Evolutionary conservation across 1,140 invertebrate species (phyloP).

Genomic region (Mylabris phalerata): DNA sequence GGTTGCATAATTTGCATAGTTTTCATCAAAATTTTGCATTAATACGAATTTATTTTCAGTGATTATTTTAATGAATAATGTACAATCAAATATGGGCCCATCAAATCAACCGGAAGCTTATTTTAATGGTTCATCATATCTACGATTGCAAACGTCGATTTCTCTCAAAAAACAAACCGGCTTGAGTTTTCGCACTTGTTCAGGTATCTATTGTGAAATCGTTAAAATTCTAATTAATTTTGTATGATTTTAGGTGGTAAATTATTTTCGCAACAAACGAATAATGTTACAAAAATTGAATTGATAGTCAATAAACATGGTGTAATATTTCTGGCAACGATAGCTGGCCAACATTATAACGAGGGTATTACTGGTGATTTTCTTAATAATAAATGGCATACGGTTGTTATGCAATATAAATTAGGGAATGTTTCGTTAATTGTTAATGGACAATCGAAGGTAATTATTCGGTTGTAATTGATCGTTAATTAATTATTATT

Average conservation of each 20-base stretch:
- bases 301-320: slow-evolving; percentile 59
- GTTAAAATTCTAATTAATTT: too few species aligned
- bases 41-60: too few species aligned
- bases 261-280: slow-evolving; percentile 63
- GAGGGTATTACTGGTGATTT: slow-evolving; percentile 57
- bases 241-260: slow-evolving; percentile 50
- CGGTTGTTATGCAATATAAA: slow-evolving; percentile 58
- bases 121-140: slow-evolving; percentile 70
- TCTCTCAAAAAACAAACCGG: slow-evolving; percentile 69
- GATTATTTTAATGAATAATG: too few species aligned
- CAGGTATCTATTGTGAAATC: slow-evolving; percentile 42
- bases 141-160: slow-evolving; percentile 60
- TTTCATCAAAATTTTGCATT: too few species aligned
- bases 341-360: slow-evolving; percentile 51
- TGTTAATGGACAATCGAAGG: slow-evolving; percentile 47
- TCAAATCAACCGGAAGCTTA: slow-evolving; percentile 65
- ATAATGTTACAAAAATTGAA: slow-evolving; percentile 59
- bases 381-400: slow-evolving; percentile 76
- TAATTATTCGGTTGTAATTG: neutral
- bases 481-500: neutral
- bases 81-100: slow-evolving; percentile 29
- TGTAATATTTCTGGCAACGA: slow-evolving; percentile 56
- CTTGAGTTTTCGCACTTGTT: slow-evolving; percentile 72
- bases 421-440: slow-evolving; percentile 59
- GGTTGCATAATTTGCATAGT: too few species aligned